phyloP scores from a whole-genome alignment of 2,113 vertebrate species.

The Rhinolophus ferrumequinum region DNA sequence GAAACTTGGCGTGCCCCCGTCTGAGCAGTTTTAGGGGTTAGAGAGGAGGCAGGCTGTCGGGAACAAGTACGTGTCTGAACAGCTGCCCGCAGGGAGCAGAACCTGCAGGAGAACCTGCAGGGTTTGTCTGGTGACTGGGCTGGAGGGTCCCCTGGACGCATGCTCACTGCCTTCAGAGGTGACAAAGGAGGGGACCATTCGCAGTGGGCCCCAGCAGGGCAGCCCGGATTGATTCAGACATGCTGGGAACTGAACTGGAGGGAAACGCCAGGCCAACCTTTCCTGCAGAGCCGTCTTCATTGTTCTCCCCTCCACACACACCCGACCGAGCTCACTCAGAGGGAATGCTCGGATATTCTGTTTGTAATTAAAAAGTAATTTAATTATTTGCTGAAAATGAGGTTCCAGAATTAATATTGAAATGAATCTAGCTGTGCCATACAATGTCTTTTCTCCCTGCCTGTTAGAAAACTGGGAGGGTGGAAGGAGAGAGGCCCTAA shows the following conservation, averaged over 20 bases:
- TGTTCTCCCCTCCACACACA: neutral
- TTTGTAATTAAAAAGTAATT: conserved; percentile 40
- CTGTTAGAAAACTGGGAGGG: neutral
- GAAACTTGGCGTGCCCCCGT: neutral
- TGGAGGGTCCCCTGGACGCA: neutral
- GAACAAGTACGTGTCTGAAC: neutral
- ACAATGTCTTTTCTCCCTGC: neutral
- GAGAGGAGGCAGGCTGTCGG: accelerated
- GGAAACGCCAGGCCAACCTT: accelerated
- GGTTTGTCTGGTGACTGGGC: neutral
- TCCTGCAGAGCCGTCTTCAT: accelerated
- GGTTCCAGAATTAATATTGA: neutral
- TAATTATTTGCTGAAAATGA: neutral
- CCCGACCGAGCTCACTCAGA: accelerated
- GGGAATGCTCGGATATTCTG: neutral
- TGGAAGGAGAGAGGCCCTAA: accelerated
- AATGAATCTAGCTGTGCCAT: neutral
- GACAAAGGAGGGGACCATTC: neutral
- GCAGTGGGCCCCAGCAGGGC: accelerated
- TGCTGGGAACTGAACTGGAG: neutral
- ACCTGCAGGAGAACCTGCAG: accelerated
- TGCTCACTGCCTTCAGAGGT: neutral
- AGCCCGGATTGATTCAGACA: accelerated
- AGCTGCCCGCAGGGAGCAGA: accelerated
- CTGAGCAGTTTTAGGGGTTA: accelerated